Evolutionary conservation across 1,140 invertebrate genomes (phyloP).

Genomic region (Drosophila malerkotliana): DNA sequence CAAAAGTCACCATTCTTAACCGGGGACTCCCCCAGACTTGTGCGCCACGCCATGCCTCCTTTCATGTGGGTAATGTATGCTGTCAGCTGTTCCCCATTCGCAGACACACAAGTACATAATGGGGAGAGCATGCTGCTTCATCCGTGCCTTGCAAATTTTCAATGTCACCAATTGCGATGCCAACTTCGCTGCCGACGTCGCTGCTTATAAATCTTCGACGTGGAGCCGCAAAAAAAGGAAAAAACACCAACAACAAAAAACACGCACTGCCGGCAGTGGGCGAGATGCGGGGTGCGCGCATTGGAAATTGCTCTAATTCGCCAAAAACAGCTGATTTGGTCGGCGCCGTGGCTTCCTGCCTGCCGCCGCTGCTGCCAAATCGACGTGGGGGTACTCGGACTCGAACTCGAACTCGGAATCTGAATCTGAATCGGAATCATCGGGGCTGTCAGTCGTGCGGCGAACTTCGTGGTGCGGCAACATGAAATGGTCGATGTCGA

Average conservation of each 20-base stretch:
- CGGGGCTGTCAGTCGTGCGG: constrained; percentile 67
- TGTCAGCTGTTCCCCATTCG: constrained; percentile 42
- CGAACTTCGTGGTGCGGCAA: constrained; percentile 75
- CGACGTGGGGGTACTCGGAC: constrained; percentile 35
- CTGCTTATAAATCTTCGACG: constrained; percentile 79
- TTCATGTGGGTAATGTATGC: constrained; percentile 51
- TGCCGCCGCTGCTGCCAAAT: constrained; percentile 26
- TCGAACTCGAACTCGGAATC: constrained; percentile 39
- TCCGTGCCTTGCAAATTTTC: constrained; percentile 77
- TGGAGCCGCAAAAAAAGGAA: constrained; percentile 35
- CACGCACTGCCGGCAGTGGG: constrained; percentile 3
- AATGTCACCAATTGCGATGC: constrained; percentile 80
- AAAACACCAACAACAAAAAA: constrained; percentile 25
- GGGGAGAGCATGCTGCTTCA: constrained; percentile 37
- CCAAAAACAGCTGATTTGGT: constrained; percentile 79
- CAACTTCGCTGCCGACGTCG: constrained; percentile 58
- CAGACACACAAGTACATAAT: constrained; percentile 23
- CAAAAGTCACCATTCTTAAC: constrained; percentile 66
- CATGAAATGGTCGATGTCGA: constrained; percentile 68
- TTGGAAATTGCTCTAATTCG: constrained; percentile 81
- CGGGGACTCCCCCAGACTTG: constrained; percentile 14
- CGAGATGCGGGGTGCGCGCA: constrained; percentile 42
- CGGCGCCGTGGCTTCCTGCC: constrained; percentile 57
- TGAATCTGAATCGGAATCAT: constrained; percentile 26
- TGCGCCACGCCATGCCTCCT: constrained; percentile 6